Base-by-base conservation (phyloP, 2,113 vertebrate genomes). In the Grammomys dolichurus region DNA sequence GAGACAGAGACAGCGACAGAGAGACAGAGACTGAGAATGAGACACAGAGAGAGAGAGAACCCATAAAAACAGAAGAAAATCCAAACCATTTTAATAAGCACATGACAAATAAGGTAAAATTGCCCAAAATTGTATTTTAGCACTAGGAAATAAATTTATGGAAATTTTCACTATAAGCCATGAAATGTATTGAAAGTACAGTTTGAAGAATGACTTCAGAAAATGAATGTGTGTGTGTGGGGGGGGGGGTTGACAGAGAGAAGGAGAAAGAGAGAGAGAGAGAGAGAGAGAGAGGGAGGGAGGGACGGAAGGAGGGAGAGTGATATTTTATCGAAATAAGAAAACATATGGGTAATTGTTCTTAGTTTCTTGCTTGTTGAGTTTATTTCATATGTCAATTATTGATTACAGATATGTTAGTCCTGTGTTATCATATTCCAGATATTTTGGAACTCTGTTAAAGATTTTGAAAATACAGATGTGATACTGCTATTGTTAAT, bases 51-150 rank as follows among this genome's bases (percentile, higher is more conserved):
- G 40, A 40, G 40, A 40, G 40, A 40, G 40, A 63, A 80, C 28
- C 17, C 48, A 22, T 11, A n/a, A 56, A 80, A 56, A 54, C 51
- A 19, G 4, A 11, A 80, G 17, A 51, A 48, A 77, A 77, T 19
- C 4, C 76, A 51, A 51, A 19, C 26, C 16, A 78, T 51, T 17
- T 54, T 33, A 80, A 56, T 22, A 80, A 56, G 31, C 20, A 36
- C 19, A 80, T 22, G 17, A 54, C 33, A 56, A 5, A 56, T 20
- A 56, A 80, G 17, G 19, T 80, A 80, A 80, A 54, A 80, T 36
- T 80, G 8, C 33, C 19, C 77, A 51, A 78, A 91, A 14, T 89
- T 97, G 58, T 92, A 7, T 91, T 94, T 96, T 96, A 95, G 89
- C 33, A 93, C 56, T 91, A 51, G 91, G 58, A 90, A 91, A 65